Base-by-base conservation (phyloP, 1,140 invertebrate species). In the Zelostemma sp. region DNA sequence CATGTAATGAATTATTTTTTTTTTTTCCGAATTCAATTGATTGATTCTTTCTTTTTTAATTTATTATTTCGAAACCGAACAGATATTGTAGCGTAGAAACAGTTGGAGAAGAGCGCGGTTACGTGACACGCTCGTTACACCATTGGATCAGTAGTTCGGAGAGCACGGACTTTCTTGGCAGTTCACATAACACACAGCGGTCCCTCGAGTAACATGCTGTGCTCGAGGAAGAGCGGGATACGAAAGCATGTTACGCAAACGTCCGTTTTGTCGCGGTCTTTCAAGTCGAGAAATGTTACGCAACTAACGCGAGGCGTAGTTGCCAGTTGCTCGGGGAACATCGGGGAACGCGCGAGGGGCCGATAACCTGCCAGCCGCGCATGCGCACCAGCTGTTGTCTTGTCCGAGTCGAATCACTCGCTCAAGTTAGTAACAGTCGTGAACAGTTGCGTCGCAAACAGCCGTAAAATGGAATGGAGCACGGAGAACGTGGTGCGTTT, bases 391-490 rank as follows among this genome's bases (percentile, higher is more conserved):
- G 12, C 6, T 48, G 12, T 50, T 63, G 67, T 28, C n/a, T 49
- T 25, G 12, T 25, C 1, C 25, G 54, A 28, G 45, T 63, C 50
- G 45, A 9, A 17, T 43, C 41, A 17, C n/a, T n/a, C n/a, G 8
- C 56, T 17, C 67, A 60, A 64, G 60, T 64, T 69, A 69, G 67
- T 64, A 69, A 69, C 67, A 59, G 67, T 64, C 63, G 56, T 50
- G 61, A 64, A 56, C 56, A n/a, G n/a, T n/a, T n/a, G n/a, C n/a
- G n/a, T n/a, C n/a, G n/a, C n/a, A n/a, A n/a, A n/a, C n/a, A n/a
- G n/a, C n/a, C n/a, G n/a, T 60, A 69, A 60, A 69, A 69, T 69
- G 67, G 67, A 69, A 60, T 69, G 67, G 67, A 69, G 61, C 35
- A 45, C 60, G 28, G 61, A 69, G 45, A 64, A 33, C 54, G 67